These are phyloP conservation scores for Eudemis profundana DNA, from an alignment of 2,888 invertebrate genomes.

Conservation along the genomic window DNA sequence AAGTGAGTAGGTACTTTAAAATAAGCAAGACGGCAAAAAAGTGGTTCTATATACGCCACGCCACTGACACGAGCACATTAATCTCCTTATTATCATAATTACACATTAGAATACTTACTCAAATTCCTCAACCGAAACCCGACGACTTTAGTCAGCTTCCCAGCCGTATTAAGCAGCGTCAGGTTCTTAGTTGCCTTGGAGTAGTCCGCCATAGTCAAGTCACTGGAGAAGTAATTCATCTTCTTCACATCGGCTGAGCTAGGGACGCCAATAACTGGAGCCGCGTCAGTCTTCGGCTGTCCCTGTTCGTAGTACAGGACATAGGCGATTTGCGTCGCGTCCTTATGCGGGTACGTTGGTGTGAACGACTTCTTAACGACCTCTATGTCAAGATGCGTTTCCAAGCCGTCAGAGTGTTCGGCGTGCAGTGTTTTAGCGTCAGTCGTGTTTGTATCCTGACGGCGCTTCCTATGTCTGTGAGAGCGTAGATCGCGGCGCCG, in stretches of 20 bases:
- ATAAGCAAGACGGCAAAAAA: too few relatives aligned
- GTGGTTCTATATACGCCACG: too few relatives aligned
- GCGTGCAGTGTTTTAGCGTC: conserved; percentile 56
- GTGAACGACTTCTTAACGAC: conserved; percentile 70
- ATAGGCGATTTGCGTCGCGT: conserved; percentile 72
- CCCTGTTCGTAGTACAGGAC: conserved; percentile 80
- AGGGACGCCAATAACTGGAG: conserved; percentile 61
- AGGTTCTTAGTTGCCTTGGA: conserved; percentile 70
- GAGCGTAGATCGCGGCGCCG: conserved; percentile 66
- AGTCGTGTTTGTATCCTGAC: conserved; percentile 70
- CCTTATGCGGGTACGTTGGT: conserved; percentile 57
- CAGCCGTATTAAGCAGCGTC: conserved; percentile 73
- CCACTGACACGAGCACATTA: too few relatives aligned
- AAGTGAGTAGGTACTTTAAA: too few relatives aligned
- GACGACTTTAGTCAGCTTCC: conserved; percentile 72
- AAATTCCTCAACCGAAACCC: conserved; percentile 75
- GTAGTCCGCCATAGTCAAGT: conserved; percentile 68
- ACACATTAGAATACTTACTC: conserved; percentile 64
- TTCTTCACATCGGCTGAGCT: conserved; percentile 65
- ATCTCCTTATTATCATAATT: too few relatives aligned
- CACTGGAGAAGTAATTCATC: conserved; percentile 72
- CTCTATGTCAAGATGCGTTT: conserved; percentile 67
- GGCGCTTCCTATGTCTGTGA: conserved; percentile 73
- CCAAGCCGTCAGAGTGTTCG: conserved; percentile 59
- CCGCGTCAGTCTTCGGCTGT: conserved; percentile 62